Evolutionary conservation across 2,888 invertebrate species (phyloP), one percentile per base, ranked within the genome.

Genomic region (Cheilosia scutellata): DNA sequence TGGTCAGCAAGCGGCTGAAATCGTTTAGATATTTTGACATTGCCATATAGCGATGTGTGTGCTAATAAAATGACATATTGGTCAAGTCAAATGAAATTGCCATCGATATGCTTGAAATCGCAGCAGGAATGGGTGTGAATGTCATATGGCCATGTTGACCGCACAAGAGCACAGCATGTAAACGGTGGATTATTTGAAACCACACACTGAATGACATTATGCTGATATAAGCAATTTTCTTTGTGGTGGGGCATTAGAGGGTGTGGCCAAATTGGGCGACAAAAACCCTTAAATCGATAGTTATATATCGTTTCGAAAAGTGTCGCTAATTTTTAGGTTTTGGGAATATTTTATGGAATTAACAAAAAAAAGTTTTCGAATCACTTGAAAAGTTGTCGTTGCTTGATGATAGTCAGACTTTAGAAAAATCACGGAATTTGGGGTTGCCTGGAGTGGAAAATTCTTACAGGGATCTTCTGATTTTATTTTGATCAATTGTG

Each of bases 31-130:
- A 47, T 16, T 75, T 75, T 37, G 58, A 37, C 37, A 55, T 11
- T 33, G 7, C 9, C 65, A 40, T 16, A 29, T n/a, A 20, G 20
- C 37, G 29, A 33, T 44, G 55, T 71, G 55, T 71, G 71, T 65
- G 49, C 42, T 58, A 63, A 65, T 72, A 42, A 72, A 58, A 63
- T 55, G 58, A 4, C 37, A 16, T 33, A 16, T 9, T 11, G 16
- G 20, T 31, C 44, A 47, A 53, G 40, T 44, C 77, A 77, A 78
- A 70, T 78, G 29, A 63, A 77, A 40, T 71, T 63, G 49, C 44
- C 71, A 63, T 57, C 29, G 77, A 55, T 33, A 37, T 51, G 25
- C 37, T 11, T 37, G 11, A 9, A 11, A 11, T 37, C 33, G 33
- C 3, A 9, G 33, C 2, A 3, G 9, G 33, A 37, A 37, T 37